Evolutionary conservation across 2,888 invertebrate species (phyloP).

Genomic region (Oligia strigilis): DNA sequence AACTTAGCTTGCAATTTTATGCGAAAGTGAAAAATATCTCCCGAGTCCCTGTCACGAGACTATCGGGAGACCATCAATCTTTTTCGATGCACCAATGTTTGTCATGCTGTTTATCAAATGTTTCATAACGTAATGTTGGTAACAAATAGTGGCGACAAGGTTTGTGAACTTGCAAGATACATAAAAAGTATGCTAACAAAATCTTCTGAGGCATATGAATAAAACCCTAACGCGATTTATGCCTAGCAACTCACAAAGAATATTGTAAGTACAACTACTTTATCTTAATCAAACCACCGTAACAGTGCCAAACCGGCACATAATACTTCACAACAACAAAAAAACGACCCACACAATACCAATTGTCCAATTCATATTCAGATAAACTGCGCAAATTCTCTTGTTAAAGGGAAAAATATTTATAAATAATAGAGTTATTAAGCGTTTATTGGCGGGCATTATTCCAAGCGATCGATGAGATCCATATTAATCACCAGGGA

Average conservation of each 20-base stretch:
- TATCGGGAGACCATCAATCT: constrained; percentile 12
- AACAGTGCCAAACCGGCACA: constrained; percentile 23
- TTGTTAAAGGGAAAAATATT: constrained; percentile 57
- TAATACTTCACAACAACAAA: constrained; percentile 14
- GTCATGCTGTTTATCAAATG: constrained; percentile 5
- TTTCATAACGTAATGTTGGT: neutral
- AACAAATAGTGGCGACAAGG: constrained; percentile 38
- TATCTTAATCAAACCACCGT: constrained; percentile 25
- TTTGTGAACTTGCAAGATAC: constrained; percentile 17
- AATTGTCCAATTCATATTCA: constrained; percentile 57
- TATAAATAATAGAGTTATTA: constrained; percentile 66
- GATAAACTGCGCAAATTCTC: constrained; percentile 49
- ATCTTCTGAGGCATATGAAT: neutral
- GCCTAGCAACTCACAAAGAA: constrained; percentile 6
- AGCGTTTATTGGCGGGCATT: constrained; percentile 65
- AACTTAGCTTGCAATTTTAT: constrained; percentile 77
- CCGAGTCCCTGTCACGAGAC: constrained; percentile 55
- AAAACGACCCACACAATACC: constrained; percentile 34
- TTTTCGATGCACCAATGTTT: neutral
- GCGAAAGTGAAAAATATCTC: constrained; percentile 76
- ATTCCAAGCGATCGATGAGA: constrained; percentile 66
- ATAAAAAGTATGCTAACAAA: neutral
- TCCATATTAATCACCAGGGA: constrained; percentile 73
- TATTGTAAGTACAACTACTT: constrained; percentile 13
- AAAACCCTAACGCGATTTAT: neutral